Evolutionary conservation across 2,797 vertebrate species (phyloP).

Genomic region (Acanthiza pusilla): DNA sequence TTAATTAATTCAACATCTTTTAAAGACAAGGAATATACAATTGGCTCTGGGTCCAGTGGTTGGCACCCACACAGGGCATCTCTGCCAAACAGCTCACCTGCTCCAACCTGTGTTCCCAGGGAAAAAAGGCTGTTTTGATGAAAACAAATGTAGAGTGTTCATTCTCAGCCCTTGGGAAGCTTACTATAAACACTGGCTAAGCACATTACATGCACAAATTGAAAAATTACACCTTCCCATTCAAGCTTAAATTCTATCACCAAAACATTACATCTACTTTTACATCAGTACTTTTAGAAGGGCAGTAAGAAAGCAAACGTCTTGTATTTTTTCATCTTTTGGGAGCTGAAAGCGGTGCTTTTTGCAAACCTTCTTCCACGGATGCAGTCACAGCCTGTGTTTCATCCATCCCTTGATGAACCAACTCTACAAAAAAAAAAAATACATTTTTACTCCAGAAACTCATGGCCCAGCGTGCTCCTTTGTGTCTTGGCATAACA

Average conservation of each 20-base stretch:
- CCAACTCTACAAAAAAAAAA: slow-evolving; percentile 5
- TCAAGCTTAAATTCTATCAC: neutral
- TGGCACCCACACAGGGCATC: neutral
- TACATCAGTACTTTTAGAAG: neutral
- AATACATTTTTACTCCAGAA: neutral
- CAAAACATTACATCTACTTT: neutral
- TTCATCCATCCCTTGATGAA: neutral
- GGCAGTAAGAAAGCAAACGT: neutral
- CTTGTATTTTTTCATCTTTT: neutral
- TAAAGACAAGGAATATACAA: neutral
- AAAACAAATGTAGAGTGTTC: neutral
- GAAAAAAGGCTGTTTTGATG: neutral
- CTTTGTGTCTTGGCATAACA: neutral
- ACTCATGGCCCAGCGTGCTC: neutral
- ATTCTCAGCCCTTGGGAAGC: neutral
- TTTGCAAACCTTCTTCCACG: slow-evolving; percentile 40
- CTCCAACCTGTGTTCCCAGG: neutral
- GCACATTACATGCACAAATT: neutral
- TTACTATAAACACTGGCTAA: neutral
- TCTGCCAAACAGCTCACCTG: neutral
- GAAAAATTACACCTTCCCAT: neutral
- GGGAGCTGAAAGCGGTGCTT: neutral
- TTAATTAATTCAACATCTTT: neutral
- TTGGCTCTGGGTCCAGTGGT: neutral
- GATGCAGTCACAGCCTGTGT: neutral